Conservation (phyloP, 2,797 vertebrate species). For the Macropodus opercularis region DNA sequence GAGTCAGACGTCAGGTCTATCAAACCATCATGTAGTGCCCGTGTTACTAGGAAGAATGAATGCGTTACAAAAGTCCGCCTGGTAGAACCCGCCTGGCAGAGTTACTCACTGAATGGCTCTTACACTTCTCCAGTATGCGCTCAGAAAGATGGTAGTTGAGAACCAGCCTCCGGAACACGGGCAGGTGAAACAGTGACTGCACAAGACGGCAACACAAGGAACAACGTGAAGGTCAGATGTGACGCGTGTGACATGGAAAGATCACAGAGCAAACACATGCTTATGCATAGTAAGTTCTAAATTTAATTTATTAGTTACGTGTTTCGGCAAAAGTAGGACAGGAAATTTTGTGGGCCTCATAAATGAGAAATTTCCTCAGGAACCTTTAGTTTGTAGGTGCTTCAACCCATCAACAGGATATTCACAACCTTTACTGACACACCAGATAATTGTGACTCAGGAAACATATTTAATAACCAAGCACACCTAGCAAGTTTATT, state of each 20-base stretch:
- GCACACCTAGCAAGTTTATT: background rate
- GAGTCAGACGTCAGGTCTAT: constrained; percentile 1
- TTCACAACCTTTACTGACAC: too few species aligned
- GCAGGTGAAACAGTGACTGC: constrained; percentile 96
- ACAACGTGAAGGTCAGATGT: background rate
- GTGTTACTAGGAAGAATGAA: background rate
- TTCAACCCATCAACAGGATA: too few species aligned
- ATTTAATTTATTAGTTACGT: too few species aligned
- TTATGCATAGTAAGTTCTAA: constrained; percentile 4
- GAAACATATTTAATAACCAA: too few species aligned
- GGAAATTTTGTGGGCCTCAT: too few species aligned
- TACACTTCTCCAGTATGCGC: constrained; percentile 85
- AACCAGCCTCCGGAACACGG: constrained; percentile 92
- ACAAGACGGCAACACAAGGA: constrained; percentile 36
- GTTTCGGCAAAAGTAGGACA: too few species aligned
- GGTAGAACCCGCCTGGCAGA: background rate
- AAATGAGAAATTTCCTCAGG: too few species aligned
- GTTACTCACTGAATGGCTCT: constrained; percentile 87
- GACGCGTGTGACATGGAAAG: background rate
- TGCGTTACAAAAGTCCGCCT: background rate
- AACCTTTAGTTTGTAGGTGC: too few species aligned
- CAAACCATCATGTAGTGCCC: background rate
- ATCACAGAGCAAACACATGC: background rate
- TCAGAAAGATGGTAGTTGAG: constrained; percentile 91
- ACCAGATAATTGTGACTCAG: too few species aligned